Evolutionary conservation across 2,113 vertebrate species (phyloP).

Genomic region (Atlantisia rogersi): DNA sequence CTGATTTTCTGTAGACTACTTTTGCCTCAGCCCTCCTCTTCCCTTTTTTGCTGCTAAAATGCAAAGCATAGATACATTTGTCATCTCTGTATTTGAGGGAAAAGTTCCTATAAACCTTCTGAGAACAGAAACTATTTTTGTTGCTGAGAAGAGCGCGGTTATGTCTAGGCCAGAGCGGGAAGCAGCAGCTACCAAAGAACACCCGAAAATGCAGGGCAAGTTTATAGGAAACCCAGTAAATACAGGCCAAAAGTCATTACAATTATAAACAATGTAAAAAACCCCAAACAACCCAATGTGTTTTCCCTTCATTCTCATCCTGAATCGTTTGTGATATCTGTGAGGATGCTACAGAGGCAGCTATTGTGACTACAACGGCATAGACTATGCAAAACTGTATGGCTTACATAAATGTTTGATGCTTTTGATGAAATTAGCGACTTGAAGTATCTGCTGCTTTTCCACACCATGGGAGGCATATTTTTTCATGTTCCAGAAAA

Average conservation of each 20-base stretch:
- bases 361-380: not conserved
- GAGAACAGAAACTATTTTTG: not conserved
- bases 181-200: not conserved
- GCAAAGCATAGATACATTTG: not conserved
- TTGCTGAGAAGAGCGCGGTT: not conserved
- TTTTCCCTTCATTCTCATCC: not conserved
- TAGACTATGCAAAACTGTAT: not conserved
- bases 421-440: not conserved
- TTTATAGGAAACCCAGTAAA: not conserved
- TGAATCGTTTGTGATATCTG: not conserved
- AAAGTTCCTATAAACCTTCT: not conserved
- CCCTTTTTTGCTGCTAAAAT: not conserved
- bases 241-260: not conserved
- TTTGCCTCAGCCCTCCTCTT: not conserved
- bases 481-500: not conserved
- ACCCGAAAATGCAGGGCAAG: not conserved
- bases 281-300: accelerated
- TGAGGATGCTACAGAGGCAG: not conserved
- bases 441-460: not conserved
- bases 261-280: not conserved
- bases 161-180: not conserved
- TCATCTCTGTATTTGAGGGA: not conserved
- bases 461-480: not conserved
- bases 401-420: not conserved
- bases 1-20: not conserved